phyloP scores from a whole-genome alignment of 2,888 invertebrate species.

The Taenaris catops region DNA sequence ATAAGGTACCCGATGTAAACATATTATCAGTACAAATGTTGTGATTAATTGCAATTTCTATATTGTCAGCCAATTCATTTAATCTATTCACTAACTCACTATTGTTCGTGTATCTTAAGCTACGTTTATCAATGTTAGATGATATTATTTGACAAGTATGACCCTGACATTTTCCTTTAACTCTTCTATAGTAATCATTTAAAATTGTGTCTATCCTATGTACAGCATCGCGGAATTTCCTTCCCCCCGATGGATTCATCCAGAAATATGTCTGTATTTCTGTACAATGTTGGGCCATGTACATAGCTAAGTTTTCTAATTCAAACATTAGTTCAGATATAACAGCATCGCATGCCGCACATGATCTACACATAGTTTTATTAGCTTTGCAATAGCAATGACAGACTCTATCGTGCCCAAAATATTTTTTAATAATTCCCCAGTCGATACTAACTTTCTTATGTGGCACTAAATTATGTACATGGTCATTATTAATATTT shows the following conservation, averaged over 20 bases:
- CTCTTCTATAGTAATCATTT: conserved; percentile 52
- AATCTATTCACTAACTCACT: conserved; percentile 17
- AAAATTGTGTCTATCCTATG: conserved; percentile 47
- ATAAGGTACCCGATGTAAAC: conserved; percentile 27
- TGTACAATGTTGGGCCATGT: conserved; percentile 56
- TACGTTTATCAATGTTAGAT: conserved; percentile 45
- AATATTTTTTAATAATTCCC: conserved; percentile 41
- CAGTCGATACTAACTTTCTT: conserved; percentile 36
- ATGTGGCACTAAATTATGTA: not conserved
- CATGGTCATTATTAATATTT: not conserved
- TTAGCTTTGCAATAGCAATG: conserved; percentile 49
- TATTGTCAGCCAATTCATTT: conserved; percentile 29
- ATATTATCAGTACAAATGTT: conserved; percentile 30
- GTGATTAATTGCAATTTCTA: conserved; percentile 29
- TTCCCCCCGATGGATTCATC: conserved; percentile 57
- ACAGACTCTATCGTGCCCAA: conserved; percentile 50
- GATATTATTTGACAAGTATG: conserved; percentile 44
- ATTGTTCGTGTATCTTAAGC: conserved; percentile 11
- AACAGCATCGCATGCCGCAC: conserved; percentile 56
- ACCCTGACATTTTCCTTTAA: conserved; percentile 54
- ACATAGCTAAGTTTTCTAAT: conserved; percentile 50
- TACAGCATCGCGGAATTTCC: conserved; percentile 48
- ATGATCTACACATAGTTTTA: conserved; percentile 50
- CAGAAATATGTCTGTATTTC: conserved; percentile 62
- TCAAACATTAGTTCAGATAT: conserved; percentile 56